Evolutionary conservation across 1,140 invertebrate genomes (phyloP), one percentile per base, ranked within the genome.

Genomic region (Thalassaphorura encarpata): DNA sequence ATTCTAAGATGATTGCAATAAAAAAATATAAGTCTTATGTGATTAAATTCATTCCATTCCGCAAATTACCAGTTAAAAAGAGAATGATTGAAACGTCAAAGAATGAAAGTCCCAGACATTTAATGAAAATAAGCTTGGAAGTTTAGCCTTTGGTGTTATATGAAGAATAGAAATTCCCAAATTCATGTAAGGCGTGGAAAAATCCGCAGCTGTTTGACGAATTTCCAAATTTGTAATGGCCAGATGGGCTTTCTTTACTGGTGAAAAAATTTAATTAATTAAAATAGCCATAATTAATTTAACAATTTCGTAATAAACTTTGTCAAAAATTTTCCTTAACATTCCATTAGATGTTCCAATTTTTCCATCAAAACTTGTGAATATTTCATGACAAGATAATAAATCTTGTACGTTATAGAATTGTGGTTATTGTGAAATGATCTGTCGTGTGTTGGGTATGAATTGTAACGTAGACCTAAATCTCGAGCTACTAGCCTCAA

Each of bases 171-270:
- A 90, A 51, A 95, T 89, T 13, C 87, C 83, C 72, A 72, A 52
- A 68, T 65, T 62, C 64, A 66, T 66, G 28, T 60, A 65, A 8
- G 63, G 60, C 47, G 62, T 60, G 0, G 58, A 49, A 46, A 65
- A 65, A 46, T 62, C 63, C 18, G 62, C 53, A 3, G 85, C 89
- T 73, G 88, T 81, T 61, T 88, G 80, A 27, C 92, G 72, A 66
- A 91, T 87, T 67, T 89, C 94, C 5, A 97, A 76, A 76, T 94
- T 91, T 1, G 86, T 89, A 52, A 95, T 87, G 2, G 90, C 91
- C 39, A 95, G 70, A 74, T 96, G 92, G 5, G 90, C 90, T 69
- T 84, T 84, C 75, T n/a, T n/a, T n/a, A 91, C 41, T 21, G 52
- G 8, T 13, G 49, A 52, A 24, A 21, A 41, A 27, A 58, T 62